Evolutionary conservation across 2,888 invertebrate genomes (phyloP), one percentile per base, ranked within the genome.

Genomic region (Aethes cnicana): DNA sequence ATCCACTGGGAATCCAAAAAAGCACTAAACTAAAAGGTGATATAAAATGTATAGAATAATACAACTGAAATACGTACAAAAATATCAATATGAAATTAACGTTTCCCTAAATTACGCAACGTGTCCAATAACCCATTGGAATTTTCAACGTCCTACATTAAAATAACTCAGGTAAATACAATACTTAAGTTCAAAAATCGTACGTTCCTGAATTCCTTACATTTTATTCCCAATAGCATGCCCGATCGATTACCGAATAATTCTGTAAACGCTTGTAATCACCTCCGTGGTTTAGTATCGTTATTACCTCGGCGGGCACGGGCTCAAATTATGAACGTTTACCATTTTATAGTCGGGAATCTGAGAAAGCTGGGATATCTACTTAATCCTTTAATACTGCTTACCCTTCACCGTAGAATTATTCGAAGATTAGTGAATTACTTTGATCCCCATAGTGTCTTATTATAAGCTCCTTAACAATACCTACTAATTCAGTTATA

Each of bases 181-280:
- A 53, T 59, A 52, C 53, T 73, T 71, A 70, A 59, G 52, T 55
- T 54, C 53, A 58, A 59, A 57, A 62, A 58, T 60, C 58, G 53
- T 53, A 47, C 44, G 60, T 58, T 61, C 57, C 56, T 55, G 48
- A 73, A 80, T 81, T 80, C 75, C 76, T 64, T 50, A 57, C 59
- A 68, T 65, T 63, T 61, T 59, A 61, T 47, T 54, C 78, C 80
- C 74, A 75, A 83, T 80, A 81, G 59, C 64, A 62, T 63, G 63
- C 58, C 52, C 57, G 60, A 69, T 66, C 80, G 80, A 83, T 86
- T 86, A 86, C 84, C 74, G 77, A 81, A 85, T 84, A 77, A 80
- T 81, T 77, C 75, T 72, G 85, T 87, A 86, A 88, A 81, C 70
- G 84, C 76, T 79, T 81, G 87, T 88, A 85, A 86, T 85, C 84